phyloP scores from a whole-genome alignment of 2,113 vertebrate genomes.

The Kryptolebias marmoratus region DNA sequence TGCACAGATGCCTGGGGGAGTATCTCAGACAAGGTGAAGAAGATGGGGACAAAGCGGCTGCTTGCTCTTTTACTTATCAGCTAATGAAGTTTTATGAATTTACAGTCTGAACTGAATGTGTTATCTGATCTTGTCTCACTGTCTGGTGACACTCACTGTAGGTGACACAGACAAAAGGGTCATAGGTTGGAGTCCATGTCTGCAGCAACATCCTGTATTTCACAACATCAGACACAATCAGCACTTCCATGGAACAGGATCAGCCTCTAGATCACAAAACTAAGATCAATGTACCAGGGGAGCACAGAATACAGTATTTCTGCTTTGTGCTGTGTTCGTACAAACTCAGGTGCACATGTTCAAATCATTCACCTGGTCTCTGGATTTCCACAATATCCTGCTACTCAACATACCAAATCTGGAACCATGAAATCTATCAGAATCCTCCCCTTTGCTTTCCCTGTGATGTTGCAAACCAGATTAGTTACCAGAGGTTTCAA shows the following conservation, averaged over 20 bases:
- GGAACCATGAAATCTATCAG: conserved; percentile 51
- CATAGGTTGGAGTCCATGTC: conserved; percentile 69
- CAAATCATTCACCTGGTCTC: conserved; percentile 7
- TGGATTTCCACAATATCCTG: conserved; percentile 48
- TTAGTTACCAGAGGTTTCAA: conserved; percentile 69
- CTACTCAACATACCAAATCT: conserved; percentile 45
- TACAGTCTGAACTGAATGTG: conserved; percentile 38
- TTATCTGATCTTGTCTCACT: conserved; percentile 36
- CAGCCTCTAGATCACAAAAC: conserved; percentile 9
- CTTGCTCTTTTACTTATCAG: conserved; percentile 25
- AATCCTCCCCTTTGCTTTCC: conserved; percentile 18
- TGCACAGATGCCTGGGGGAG: background rate
- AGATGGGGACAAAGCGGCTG: conserved; percentile 5
- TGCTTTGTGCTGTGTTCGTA: conserved; percentile 1
- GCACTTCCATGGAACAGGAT: conserved; percentile 30
- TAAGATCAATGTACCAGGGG: background rate
- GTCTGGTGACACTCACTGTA: conserved; percentile 30
- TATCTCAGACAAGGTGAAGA: conserved; percentile 9
- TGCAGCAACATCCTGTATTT: conserved; percentile 39
- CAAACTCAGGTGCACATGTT: background rate
- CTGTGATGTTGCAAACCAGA: conserved; percentile 69
- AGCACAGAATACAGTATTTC: background rate
- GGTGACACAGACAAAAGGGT: conserved; percentile 49
- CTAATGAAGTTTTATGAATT: conserved; percentile 55
- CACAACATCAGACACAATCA: conserved; percentile 53